Conservation (phyloP, 2,888 invertebrate species). For the Tiliacea citrago region DNA sequence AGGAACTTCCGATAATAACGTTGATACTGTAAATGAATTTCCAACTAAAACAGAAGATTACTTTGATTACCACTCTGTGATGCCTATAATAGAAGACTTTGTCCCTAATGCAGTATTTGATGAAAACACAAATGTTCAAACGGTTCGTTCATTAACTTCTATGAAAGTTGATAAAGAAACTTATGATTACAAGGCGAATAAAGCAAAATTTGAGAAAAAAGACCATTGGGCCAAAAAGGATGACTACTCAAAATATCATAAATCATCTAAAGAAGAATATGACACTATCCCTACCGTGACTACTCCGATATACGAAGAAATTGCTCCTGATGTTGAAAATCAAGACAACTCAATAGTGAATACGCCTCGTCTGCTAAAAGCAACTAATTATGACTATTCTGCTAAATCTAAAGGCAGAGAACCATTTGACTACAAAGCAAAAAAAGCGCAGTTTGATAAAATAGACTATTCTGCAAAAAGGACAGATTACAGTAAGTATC, state of each 20-base stretch:
- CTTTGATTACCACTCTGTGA: not conserved
- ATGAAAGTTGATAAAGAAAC: not conserved
- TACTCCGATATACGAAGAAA: not conserved
- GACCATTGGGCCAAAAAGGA: not conserved
- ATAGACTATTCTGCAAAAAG: constrained; percentile 38
- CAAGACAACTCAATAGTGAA: not conserved
- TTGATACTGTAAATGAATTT: constrained; percentile 10
- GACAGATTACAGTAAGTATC: constrained; percentile 42
- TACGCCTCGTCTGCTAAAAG: constrained; percentile 29
- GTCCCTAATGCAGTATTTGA: not conserved
- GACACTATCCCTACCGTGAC: not conserved
- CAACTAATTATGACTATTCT: constrained; percentile 39
- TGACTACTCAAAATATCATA: constrained; percentile 18
- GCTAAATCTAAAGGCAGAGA: constrained; percentile 38
- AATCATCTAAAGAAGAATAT: constrained; percentile 7
- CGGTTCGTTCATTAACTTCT: not conserved
- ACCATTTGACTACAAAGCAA: constrained; percentile 42
- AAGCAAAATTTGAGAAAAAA: constrained; percentile 35
- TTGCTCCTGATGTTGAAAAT: constrained; percentile 10
- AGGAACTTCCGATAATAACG: constrained; percentile 46
- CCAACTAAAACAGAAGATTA: not conserved
- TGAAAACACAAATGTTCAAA: not conserved
- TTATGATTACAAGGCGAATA: not conserved
- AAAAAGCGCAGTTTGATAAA: constrained; percentile 33
- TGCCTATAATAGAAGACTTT: constrained; percentile 13